Evolutionary conservation across 2,888 invertebrate genomes (phyloP).

Genomic region (Epinotia brunnichana): DNA sequence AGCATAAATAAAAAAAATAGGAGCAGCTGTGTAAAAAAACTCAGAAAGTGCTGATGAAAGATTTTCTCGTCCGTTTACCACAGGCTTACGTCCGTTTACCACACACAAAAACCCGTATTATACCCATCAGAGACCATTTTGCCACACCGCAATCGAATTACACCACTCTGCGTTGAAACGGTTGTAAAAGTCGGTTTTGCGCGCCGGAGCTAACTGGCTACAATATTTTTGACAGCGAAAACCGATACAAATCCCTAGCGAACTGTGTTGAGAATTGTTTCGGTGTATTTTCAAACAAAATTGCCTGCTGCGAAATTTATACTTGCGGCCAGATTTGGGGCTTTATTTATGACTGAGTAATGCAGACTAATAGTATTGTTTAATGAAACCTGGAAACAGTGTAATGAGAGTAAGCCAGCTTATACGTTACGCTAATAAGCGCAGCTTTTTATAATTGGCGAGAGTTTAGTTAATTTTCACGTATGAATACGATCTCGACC

Average conservation of each 20-base stretch:
- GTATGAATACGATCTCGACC: no score
- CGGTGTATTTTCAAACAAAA: conserved; percentile 27
- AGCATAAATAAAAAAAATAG: neutral
- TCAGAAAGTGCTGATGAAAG: neutral
- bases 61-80: neutral
- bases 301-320: conserved; percentile 27
- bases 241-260: conserved; percentile 26
- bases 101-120: neutral
- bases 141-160: neutral
- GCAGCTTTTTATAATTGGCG: conserved; percentile 2
- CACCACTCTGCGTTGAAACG: neutral
- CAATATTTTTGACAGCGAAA: conserved; percentile 28
- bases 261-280: conserved; percentile 30
- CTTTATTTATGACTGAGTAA: conserved; percentile 16
- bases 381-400: conserved; percentile 18
- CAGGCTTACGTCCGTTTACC: neutral
- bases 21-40: neutral
- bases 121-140: neutral
- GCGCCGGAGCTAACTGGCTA: conserved; percentile 26
- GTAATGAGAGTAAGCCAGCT: neutral
- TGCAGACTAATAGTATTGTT: conserved; percentile 11
- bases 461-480: neutral
- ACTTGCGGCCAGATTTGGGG: conserved; percentile 28
- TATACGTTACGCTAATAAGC: neutral
- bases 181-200: neutral